Evolutionary conservation across 1,140 invertebrate species (phyloP).

Genomic region (Hetaerina americana): DNA sequence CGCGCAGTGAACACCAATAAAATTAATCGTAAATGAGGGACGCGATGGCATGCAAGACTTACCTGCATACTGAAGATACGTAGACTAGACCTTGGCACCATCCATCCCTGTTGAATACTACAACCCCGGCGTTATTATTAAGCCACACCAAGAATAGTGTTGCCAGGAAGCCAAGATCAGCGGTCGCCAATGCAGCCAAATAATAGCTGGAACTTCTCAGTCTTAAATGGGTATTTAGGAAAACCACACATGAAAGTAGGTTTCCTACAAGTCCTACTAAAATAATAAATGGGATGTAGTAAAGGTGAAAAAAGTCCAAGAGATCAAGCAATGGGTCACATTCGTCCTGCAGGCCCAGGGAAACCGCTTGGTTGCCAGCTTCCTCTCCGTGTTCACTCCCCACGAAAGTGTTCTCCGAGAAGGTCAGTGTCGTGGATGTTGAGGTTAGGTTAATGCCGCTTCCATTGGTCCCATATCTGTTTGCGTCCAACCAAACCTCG

Average conservation of each 20-base stretch:
- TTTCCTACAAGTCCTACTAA: constrained; percentile 40
- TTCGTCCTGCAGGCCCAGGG: neutral
- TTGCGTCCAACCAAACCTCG: neutral
- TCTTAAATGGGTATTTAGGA: constrained; percentile 38
- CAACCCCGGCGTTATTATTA: constrained; percentile 26
- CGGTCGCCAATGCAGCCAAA: constrained; percentile 37
- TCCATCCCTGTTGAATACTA: constrained; percentile 34
- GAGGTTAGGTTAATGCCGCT: constrained; percentile 5
- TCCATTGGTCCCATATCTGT: neutral
- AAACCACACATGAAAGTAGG: constrained; percentile 39
- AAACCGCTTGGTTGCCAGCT: neutral
- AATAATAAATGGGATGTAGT: constrained; percentile 40
- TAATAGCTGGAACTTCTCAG: constrained; percentile 44
- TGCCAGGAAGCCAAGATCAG: constrained; percentile 39
- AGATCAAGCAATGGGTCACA: constrained; percentile 23
- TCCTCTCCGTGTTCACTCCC: neutral
- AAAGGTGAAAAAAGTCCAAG: constrained; percentile 35
- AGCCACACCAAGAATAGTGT: constrained; percentile 39
- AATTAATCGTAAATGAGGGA: too few species aligned
- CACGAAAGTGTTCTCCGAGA: neutral
- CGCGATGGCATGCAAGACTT: constrained; percentile 21
- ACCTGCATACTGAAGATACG: constrained; percentile 18
- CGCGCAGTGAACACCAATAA: too few species aligned
- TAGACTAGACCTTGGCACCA: constrained; percentile 45
- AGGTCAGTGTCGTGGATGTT: neutral